phyloP scores from a whole-genome alignment of 2,113 vertebrate genomes.

The Aspiorhynchus laticeps region DNA sequence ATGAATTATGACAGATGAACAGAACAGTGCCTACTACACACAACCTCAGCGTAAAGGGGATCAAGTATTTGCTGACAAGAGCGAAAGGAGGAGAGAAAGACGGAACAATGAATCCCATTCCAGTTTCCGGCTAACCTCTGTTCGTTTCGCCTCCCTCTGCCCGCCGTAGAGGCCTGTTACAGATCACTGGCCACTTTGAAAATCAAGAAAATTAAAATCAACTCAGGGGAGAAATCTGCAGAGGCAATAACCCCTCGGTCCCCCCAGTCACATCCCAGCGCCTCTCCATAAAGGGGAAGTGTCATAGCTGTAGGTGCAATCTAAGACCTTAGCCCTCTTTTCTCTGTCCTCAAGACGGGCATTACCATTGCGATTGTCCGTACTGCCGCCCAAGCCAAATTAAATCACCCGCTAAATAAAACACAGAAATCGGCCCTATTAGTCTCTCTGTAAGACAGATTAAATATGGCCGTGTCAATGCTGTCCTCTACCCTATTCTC shows the following conservation, averaged over 20 bases:
- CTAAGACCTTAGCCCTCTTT: conserved; percentile 50
- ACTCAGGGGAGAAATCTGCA: conserved; percentile 59
- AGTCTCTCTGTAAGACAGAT: conserved; percentile 84
- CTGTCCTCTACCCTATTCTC: conserved; percentile 79
- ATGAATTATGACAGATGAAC: neutral
- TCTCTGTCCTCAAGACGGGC: conserved; percentile 32
- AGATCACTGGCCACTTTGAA: conserved; percentile 64
- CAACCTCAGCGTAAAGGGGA: neutral
- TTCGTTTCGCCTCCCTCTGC: conserved; percentile 37
- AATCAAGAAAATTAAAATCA: conserved; percentile 66
- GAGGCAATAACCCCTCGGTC: conserved; percentile 61
- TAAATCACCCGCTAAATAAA: conserved; percentile 87
- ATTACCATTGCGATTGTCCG: conserved; percentile 54
- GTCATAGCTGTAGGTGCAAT: conserved; percentile 57
- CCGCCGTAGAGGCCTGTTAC: conserved; percentile 55
- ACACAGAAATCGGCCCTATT: conserved; percentile 85
- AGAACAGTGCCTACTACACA: no score
- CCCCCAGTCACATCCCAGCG: conserved; percentile 61
- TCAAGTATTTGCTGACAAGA: conserved; percentile 18
- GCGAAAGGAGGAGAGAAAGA: conserved; percentile 16
- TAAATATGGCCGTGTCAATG: conserved; percentile 85
- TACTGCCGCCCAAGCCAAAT: conserved; percentile 68
- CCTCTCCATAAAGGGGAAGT: conserved; percentile 60
- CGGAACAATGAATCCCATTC: conserved; percentile 39
- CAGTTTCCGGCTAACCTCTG: conserved; percentile 48